Evolutionary conservation across 2,888 invertebrate genomes (phyloP).

Genomic region (Leptopilina syphax): DNA sequence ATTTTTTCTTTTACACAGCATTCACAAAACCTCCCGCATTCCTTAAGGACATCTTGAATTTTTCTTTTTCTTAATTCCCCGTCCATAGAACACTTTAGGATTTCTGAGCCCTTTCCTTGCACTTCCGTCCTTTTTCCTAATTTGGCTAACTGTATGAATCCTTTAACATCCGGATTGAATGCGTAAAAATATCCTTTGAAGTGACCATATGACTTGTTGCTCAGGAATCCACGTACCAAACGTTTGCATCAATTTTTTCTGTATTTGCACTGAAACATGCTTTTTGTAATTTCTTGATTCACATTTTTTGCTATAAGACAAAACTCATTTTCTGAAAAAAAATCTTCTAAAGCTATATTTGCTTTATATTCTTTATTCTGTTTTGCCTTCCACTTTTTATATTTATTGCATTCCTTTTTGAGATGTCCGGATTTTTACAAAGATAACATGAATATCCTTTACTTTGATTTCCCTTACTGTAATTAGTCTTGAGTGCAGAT

Average conservation of each 20-base stretch:
- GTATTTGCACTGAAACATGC: too few species aligned
- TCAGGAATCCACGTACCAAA: too few species aligned
- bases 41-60: conserved; percentile 44
- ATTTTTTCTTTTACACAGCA: conserved; percentile 60
- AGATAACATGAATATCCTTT: too few species aligned
- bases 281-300: too few species aligned
- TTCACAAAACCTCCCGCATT: conserved; percentile 52
- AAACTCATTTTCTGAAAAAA: too few species aligned
- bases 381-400: background rate
- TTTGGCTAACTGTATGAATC: background rate
- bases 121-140: background rate
- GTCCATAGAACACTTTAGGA: conserved; percentile 38
- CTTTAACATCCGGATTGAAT: background rate
- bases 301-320: too few species aligned
- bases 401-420: too few species aligned
- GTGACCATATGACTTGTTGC: background rate
- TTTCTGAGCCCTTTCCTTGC: background rate
- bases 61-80: background rate
- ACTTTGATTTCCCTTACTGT: too few species aligned
- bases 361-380: background rate
- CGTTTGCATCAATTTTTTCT: too few species aligned
- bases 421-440: too few species aligned
- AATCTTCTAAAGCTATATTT: conserved; percentile 16
- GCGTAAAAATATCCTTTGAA: background rate
- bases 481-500: background rate